Evolutionary conservation across 2,888 invertebrate species (phyloP), one percentile per base, ranked within the genome.

Genomic region (Cantharis lateralis): DNA sequence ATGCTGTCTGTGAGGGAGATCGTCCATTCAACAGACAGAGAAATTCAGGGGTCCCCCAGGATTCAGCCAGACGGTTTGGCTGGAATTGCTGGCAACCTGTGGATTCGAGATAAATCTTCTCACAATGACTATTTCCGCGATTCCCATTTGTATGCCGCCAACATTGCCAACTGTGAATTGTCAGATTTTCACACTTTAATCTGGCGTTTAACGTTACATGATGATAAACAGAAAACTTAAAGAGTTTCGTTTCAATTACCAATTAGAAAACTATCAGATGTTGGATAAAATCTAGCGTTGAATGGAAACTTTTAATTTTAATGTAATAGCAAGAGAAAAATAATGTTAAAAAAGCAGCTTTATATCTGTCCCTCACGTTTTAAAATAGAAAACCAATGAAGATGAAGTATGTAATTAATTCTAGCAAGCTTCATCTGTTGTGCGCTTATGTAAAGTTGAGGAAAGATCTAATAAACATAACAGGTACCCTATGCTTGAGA

Each of bases 51-150:
- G 85, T 82, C 85, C 86, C 86, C 84, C 82, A 83, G 86, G 87
- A 83, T 79, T 78, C 76, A 80, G 83, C 85, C 87, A 87, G 86
- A 86, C 86, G 84, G 86, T 85, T 83, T 84, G 84, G 84, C 86
- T 84, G 84, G 83, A 80, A 82, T 81, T 81, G 81, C 79, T 75
- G 72, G 82, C 88, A 88, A 88, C 88, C 87, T 88, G 88, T 88
- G 87, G 88, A 88, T 88, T 88, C 86, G 84, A 86, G 87, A 88
- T 87, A 87, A 87, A 88, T 87, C 87, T 87, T 85, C 82, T 83
- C 80, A 79, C 79, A 81, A 77, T 81, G 80, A 81, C 82, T 76
- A 80, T 82, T 83, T 82, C 83, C 83, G 82, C 81, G 78, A 82
- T 83, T 81, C 82, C 82, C 80, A 80, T 82, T 83, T 82, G 81